Evolutionary conservation across 2,113 vertebrate genomes (phyloP), one percentile per base, ranked within the genome.

Genomic region (Corythornis cristatus): DNA sequence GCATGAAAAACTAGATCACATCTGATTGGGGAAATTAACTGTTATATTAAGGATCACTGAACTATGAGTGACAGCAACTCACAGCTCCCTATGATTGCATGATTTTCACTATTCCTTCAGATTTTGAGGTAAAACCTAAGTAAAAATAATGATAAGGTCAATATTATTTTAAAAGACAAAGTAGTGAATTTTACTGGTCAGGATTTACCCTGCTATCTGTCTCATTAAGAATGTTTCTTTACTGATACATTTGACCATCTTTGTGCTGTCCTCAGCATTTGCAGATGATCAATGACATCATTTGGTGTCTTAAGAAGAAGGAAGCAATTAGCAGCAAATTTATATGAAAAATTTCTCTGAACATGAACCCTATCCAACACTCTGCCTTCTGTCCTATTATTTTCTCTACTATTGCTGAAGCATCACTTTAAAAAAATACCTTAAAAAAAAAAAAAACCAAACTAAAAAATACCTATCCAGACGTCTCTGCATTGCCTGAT

Each of bases 241-340:
- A 94, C 95, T 74, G 88, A 96, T 96, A 84, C 62, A 89, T 84
- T 93, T 94, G 95, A 86, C 95, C 78, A 91, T 80, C 92, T 71
- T 93, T 89, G 82, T 93, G 83, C 94, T 93, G 84, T 84, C 65
- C 89, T 89, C 95, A 94, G 90, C 85, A 91, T 88, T 96, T 93
- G 87, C 8, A 5, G 61, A 93, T 97, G 95, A 96, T 96, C 95
- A 96, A 93, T 95, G 89, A 82, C 89, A 95, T 96, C 87, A 90
- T 94, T 93, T 94, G 93, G 80, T 77, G 88, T 84, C 93, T 95
- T 90, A 96, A 95, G 88, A 95, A 97, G 83, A 91, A 95, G 81
- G 85, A 82, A 94, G 93, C 93, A 97, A 97, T 97, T 96, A 97
- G 91, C 84, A 80, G 88, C 83, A 94, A 93, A 96, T 95, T 90